phyloP scores from a whole-genome alignment of 1,140 invertebrate species.

The Chionoecetes opilio region DNA sequence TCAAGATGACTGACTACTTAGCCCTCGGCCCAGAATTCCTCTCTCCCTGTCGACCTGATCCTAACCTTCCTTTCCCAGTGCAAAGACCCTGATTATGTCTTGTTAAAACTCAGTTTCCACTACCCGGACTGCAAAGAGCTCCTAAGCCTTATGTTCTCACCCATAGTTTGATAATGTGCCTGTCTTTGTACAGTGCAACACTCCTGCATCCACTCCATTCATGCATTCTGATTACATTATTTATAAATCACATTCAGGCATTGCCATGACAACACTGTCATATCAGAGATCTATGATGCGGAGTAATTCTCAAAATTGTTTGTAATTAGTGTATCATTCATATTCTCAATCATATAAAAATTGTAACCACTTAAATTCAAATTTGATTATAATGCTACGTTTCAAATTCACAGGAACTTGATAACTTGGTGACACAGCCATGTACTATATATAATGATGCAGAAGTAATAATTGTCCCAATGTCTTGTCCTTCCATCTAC shows the following conservation, averaged over 20 bases:
- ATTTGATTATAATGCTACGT: no score
- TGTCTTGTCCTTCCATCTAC: no score
- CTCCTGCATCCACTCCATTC: constrained; percentile 11
- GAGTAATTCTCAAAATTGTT: no score
- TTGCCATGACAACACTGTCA: not conserved
- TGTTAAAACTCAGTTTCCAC: not conserved
- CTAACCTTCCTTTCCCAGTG: not conserved
- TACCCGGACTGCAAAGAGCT: constrained; percentile 45
- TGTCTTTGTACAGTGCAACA: not conserved
- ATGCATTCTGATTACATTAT: not conserved
- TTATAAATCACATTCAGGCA: not conserved
- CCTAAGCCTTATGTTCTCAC: constrained; percentile 39
- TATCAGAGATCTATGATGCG: not conserved
- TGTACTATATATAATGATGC: no score
- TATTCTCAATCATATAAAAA: no score
- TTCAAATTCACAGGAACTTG: no score
- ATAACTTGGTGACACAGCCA: no score
- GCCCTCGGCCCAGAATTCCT: constrained; percentile 64
- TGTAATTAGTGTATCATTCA: no score
- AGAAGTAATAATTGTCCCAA: no score
- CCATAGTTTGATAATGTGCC: constrained; percentile 40
- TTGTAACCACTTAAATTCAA: no score
- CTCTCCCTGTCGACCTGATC: constrained; percentile 58
- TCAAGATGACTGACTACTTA: constrained; percentile 56
- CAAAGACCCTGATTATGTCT: not conserved